Evolutionary conservation across 2,797 vertebrate genomes (phyloP).

Genomic region (Smutsia temminckii): DNA sequence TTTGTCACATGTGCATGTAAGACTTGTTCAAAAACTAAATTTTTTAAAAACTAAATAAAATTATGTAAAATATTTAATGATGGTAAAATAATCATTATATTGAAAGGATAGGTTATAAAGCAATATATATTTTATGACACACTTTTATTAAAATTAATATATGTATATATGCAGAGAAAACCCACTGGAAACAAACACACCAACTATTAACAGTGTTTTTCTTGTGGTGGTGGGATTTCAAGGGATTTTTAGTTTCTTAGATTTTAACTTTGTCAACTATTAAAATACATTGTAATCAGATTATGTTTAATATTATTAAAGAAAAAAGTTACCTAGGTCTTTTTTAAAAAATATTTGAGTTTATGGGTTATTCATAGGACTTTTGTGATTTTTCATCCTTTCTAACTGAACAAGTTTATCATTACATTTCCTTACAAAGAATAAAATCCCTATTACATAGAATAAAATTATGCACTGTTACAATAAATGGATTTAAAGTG

Average conservation of each 20-base stretch:
- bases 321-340: conserved; percentile 28
- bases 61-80: conserved; percentile 26
- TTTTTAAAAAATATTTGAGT: background rate
- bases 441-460: background rate
- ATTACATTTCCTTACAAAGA: conserved; percentile 28
- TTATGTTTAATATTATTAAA: conserved; percentile 11
- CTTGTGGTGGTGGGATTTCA: background rate
- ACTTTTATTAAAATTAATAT: conserved; percentile 5
- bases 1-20: conserved; percentile 18
- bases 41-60: background rate
- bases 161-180: background rate
- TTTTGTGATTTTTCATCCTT: conserved; percentile 27
- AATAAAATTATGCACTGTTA: conserved; percentile 11
- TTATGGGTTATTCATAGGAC: conserved; percentile 19
- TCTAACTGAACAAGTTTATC: background rate
- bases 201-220: conserved; percentile 23
- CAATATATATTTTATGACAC: background rate
- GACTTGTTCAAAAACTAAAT: background rate
- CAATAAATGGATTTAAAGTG: background rate
- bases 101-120: conserved; percentile 1
- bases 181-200: conserved; percentile 29
- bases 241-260: conserved; percentile 43
- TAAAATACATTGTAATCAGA: conserved; percentile 15
- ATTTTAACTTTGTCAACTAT: conserved; percentile 51
- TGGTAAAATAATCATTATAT: background rate